Evolutionary conservation across 2,888 invertebrate genomes (phyloP).

Genomic region (Protonemura montana): DNA sequence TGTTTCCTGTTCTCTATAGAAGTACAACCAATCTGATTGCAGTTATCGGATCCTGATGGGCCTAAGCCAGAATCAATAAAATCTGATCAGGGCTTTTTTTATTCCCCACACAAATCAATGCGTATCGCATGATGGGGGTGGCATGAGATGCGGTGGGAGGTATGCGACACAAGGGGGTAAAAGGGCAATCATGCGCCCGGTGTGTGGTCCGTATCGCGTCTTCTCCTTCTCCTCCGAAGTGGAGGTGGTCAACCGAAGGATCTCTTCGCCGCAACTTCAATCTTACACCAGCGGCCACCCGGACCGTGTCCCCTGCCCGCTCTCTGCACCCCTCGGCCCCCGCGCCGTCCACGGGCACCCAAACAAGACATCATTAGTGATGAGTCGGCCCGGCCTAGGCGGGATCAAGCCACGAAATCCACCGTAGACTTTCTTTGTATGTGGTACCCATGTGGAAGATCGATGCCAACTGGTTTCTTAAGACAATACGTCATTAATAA

Average conservation of each 20-base stretch:
- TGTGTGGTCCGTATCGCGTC: constrained; percentile 37
- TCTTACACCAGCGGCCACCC: background rate
- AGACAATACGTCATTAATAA: constrained; percentile 3
- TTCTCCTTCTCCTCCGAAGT: constrained; percentile 30
- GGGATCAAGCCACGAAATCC: no score
- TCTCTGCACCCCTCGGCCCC: background rate
- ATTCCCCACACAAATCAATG: background rate
- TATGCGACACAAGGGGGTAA: background rate
- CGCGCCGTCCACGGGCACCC: background rate
- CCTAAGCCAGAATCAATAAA: background rate
- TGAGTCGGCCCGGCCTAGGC: background rate
- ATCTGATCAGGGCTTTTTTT: background rate
- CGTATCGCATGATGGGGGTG: background rate
- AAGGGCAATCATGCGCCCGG: constrained; percentile 32
- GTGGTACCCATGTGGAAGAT: background rate
- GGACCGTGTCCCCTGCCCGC: background rate
- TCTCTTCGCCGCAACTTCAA: background rate
- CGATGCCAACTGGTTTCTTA: background rate
- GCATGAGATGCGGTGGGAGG: background rate
- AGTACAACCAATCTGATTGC: background rate
- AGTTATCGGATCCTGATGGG: background rate
- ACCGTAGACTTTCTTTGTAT: background rate
- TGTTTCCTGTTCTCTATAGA: background rate
- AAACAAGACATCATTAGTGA: constrained; percentile 35
- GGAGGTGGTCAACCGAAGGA: constrained; percentile 39